These are phyloP conservation scores for Cordilura impudica DNA, from an alignment of 2,888 invertebrate species.

Conservation along the genomic window DNA sequence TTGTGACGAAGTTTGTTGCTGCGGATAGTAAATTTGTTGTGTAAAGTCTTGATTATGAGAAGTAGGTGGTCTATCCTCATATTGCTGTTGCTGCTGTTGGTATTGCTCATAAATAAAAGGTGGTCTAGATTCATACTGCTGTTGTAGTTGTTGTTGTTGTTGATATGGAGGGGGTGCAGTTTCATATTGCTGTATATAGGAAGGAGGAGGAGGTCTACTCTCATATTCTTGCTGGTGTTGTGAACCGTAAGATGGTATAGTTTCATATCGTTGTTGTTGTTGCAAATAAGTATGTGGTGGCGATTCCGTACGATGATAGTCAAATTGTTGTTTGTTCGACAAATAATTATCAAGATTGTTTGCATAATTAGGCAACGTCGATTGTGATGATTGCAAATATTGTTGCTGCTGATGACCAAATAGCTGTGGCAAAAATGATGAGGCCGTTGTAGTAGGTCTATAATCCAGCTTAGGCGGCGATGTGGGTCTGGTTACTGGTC, in stretches of 20 bases:
- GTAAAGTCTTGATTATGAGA: slow-evolving; percentile 36
- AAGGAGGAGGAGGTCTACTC: slow-evolving; percentile 39
- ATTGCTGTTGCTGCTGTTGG: slow-evolving; percentile 51
- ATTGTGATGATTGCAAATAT: slow-evolving; percentile 58
- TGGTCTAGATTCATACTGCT: slow-evolving; percentile 49
- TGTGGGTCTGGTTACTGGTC: slow-evolving; percentile 20
- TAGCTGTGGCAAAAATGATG: slow-evolving; percentile 3
- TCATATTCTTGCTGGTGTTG: slow-evolving; percentile 38
- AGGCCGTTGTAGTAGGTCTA: neutral
- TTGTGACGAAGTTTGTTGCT: slow-evolving; percentile 1
- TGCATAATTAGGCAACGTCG: slow-evolving; percentile 74
- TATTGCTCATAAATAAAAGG: no score
- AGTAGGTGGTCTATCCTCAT: slow-evolving; percentile 56
- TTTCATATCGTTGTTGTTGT: slow-evolving; percentile 37
- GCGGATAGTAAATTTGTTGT: slow-evolving; percentile 20
- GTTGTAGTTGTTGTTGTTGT: slow-evolving; percentile 57
- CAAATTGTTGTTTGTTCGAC: slow-evolving; percentile 63
- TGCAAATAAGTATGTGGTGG: slow-evolving; percentile 45
- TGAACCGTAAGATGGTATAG: neutral
- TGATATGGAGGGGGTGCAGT: slow-evolving; percentile 30
- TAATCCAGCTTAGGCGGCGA: slow-evolving; percentile 8
- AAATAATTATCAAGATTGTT: slow-evolving; percentile 76
- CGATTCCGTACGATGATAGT: slow-evolving; percentile 41
- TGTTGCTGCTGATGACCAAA: slow-evolving; percentile 40
- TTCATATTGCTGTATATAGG: slow-evolving; percentile 44